phyloP scores from a whole-genome alignment of 2,113 vertebrate genomes.

The Cyprinodon variegatus region DNA sequence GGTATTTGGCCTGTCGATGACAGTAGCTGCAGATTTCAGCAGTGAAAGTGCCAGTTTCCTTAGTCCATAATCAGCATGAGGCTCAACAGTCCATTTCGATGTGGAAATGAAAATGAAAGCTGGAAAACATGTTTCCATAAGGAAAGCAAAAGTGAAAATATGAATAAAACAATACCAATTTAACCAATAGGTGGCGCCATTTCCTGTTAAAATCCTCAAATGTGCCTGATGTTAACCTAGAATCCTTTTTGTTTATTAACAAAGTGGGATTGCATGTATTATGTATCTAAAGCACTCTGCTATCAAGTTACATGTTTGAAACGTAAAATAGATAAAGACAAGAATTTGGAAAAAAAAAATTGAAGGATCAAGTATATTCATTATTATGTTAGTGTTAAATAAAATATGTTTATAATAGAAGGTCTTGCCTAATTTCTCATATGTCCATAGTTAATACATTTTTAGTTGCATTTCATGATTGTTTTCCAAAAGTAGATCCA shows the following conservation, averaged over 20 bases:
- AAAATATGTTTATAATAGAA: neutral
- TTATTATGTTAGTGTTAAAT: neutral
- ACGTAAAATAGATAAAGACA: neutral
- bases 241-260: neutral
- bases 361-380: neutral
- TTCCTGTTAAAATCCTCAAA: neutral
- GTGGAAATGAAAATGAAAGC: too few relatives aligned
- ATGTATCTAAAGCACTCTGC: neutral
- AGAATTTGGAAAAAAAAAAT: neutral
- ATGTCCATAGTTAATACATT: neutral
- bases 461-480: neutral
- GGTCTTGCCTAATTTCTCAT: neutral
- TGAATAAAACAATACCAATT: neutral
- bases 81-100: too few relatives aligned
- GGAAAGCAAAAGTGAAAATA: neutral
- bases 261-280: neutral
- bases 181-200: slow-evolving; percentile 51
- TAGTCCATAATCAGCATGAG: too few relatives aligned
- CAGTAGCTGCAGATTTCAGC: too few relatives aligned
- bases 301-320: neutral
- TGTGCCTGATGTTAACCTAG: too few relatives aligned
- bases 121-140: neutral
- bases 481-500: neutral
- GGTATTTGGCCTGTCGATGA: too few relatives aligned
- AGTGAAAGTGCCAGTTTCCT: too few relatives aligned